Conservation (phyloP, 1,140 invertebrate genomes). For the Zophobas morio region DNA sequence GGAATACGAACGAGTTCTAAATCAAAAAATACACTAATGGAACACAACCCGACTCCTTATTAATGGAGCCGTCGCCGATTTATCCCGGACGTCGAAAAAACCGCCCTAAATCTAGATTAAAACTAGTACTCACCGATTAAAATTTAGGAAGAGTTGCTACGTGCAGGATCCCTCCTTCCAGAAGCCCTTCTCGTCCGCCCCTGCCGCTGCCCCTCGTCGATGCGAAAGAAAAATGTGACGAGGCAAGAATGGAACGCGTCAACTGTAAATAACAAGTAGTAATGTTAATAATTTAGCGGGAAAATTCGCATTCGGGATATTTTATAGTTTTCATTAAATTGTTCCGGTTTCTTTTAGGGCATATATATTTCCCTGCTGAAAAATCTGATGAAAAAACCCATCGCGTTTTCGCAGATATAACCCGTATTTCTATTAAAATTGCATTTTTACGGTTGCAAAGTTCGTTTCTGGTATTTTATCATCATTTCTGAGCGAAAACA, state of each 20-base stretch:
- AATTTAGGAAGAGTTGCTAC: neutral
- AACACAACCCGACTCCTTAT: conserved; percentile 27
- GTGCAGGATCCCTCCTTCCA: conserved; percentile 42
- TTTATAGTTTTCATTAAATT: conserved; percentile 57
- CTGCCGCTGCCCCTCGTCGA: conserved; percentile 37
- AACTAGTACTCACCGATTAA: conserved; percentile 22
- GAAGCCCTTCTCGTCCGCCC: conserved; percentile 35
- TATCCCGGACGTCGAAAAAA: conserved; percentile 10
- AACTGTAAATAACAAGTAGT: conserved; percentile 54
- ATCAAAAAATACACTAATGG: conserved; percentile 43
- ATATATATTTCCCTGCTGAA: conserved; percentile 52
- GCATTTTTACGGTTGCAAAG: conserved; percentile 59
- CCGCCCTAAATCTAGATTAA: neutral
- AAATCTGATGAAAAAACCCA: conserved; percentile 54
- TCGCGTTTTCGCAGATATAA: conserved; percentile 51
- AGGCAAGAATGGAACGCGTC: conserved; percentile 38
- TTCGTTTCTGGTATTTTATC: conserved; percentile 61
- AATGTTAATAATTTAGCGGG: conserved; percentile 53
- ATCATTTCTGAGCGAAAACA: conserved; percentile 60
- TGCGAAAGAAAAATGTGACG: conserved; percentile 22
- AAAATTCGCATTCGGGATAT: conserved; percentile 54
- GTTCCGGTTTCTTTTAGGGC: conserved; percentile 52
- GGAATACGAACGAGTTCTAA: conserved; percentile 34
- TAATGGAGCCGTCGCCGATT: conserved; percentile 18
- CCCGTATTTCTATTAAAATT: conserved; percentile 59